phyloP scores from a whole-genome alignment of 2,888 invertebrate genomes.

The Lepidocyrtinus sp. region DNA sequence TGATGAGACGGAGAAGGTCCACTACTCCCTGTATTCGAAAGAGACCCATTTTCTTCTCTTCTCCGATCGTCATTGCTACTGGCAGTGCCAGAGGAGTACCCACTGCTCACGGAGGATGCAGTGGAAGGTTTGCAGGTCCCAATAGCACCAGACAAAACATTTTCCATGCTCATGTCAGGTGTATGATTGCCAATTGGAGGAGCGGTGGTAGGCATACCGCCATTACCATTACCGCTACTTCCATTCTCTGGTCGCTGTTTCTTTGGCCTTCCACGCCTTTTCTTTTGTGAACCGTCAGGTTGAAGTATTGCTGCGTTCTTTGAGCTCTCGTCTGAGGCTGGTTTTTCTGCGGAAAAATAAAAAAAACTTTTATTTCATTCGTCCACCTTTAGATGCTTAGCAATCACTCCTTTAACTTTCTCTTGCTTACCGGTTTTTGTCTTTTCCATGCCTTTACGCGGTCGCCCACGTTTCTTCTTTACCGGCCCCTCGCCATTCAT shows the following conservation, averaged over 20 bases:
- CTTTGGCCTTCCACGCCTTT: slow-evolving; percentile 90
- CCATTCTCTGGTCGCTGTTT: slow-evolving; percentile 77
- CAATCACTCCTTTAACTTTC: not conserved
- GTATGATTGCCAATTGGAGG: slow-evolving; percentile 68
- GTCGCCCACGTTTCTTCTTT: slow-evolving; percentile 88
- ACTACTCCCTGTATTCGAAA: slow-evolving; percentile 72
- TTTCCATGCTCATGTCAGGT: slow-evolving; percentile 64
- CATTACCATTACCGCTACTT: not conserved
- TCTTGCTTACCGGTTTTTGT: slow-evolving; percentile 32
- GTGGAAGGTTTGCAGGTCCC: slow-evolving; percentile 68
- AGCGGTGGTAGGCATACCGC: slow-evolving; percentile 25
- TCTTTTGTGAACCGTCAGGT: slow-evolving; percentile 72
- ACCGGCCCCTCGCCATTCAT: slow-evolving; percentile 72
- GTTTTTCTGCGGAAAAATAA: slow-evolving; percentile 18
- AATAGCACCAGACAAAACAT: slow-evolving; percentile 62
- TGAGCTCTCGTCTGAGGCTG: slow-evolving; percentile 47
- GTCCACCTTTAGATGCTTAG: no score
- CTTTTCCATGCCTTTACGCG: slow-evolving; percentile 71
- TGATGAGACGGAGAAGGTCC: slow-evolving; percentile 73
- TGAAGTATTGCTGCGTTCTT: slow-evolving; percentile 46
- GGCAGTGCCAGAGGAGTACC: slow-evolving; percentile 70
- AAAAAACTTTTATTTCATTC: no score
- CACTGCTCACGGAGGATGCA: slow-evolving; percentile 69
- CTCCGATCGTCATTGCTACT: slow-evolving; percentile 67
- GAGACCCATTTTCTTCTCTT: slow-evolving; percentile 66